phyloP scores from a whole-genome alignment of 1,140 invertebrate genomes.

The Stenopsyche tienmushanensis region DNA sequence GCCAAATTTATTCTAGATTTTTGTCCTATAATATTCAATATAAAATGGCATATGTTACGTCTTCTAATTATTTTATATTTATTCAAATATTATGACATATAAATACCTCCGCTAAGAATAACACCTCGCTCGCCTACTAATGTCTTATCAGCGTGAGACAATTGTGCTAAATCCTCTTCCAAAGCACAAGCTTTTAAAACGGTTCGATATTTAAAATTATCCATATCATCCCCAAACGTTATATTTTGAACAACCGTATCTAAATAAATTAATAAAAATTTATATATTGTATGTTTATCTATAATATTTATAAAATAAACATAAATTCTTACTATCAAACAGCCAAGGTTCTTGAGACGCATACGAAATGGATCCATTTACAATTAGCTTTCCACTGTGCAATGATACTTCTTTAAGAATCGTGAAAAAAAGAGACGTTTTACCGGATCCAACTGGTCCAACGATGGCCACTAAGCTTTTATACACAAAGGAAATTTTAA shows the following conservation, averaged over 20 bases:
- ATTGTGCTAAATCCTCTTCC: slow-evolving; percentile 66
- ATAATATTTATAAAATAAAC: slow-evolving; percentile 3
- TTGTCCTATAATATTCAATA: slow-evolving; percentile 58
- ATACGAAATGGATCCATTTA: slow-evolving; percentile 74
- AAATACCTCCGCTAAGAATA: slow-evolving; percentile 79
- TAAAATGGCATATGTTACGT: background rate
- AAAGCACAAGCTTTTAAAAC: slow-evolving; percentile 69
- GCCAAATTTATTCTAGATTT: slow-evolving; percentile 78
- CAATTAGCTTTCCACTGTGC: slow-evolving; percentile 58
- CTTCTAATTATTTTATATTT: background rate
- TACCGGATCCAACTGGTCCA: slow-evolving; percentile 81
- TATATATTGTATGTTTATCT: background rate
- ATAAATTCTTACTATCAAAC: slow-evolving; percentile 51
- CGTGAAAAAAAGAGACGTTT: slow-evolving; percentile 69
- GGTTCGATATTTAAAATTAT: slow-evolving; percentile 59
- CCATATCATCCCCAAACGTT: slow-evolving; percentile 53
- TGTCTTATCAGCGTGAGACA: slow-evolving; percentile 73
- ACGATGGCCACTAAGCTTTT: slow-evolving; percentile 36
- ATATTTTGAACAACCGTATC: slow-evolving; percentile 65
- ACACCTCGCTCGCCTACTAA: slow-evolving; percentile 78
- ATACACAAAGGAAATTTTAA: background rate
- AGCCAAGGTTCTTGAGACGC: slow-evolving; percentile 80
- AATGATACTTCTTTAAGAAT: slow-evolving; percentile 72
- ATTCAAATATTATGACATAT: slow-evolving; percentile 51
- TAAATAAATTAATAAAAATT: slow-evolving; percentile 16